Percentiles rank a stretch among this genome's conserved stretches.
Evolutionary conservation across 2,888 invertebrate species (phyloP).

Genomic region (Empis livida): DNA sequence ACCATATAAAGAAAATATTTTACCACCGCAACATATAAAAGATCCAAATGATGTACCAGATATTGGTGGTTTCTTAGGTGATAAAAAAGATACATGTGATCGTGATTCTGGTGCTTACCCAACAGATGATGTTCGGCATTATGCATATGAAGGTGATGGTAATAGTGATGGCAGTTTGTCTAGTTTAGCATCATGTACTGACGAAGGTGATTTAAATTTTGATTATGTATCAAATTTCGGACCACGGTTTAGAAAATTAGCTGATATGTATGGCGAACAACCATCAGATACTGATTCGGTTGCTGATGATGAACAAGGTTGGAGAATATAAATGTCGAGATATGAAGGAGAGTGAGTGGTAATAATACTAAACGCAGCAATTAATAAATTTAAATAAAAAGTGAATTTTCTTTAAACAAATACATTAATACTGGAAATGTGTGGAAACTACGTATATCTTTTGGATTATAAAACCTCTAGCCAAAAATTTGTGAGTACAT

Average conservation of each 20-base stretch:
- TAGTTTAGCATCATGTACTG: slow-evolving; percentile 83
- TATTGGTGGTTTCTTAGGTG: slow-evolving; percentile 80
- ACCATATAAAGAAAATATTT: slow-evolving; percentile 31
- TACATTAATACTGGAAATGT: too few species aligned
- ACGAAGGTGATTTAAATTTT: slow-evolving; percentile 86
- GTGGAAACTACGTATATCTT: too few species aligned
- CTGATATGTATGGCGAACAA: slow-evolving; percentile 89
- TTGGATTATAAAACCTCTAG: too few species aligned
- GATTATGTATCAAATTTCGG: slow-evolving; percentile 91
- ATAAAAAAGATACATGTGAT: slow-evolving; percentile 80
- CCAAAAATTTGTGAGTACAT: too few species aligned
- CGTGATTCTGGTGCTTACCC: slow-evolving; percentile 85
- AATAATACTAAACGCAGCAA: too few species aligned
- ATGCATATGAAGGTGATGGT: slow-evolving; percentile 95
- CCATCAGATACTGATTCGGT: slow-evolving; percentile 71
- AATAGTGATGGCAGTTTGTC: slow-evolving; percentile 87
- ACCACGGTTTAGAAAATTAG: slow-evolving; percentile 86
- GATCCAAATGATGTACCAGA: slow-evolving; percentile 55
- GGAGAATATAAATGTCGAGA: slow-evolving; percentile 44
- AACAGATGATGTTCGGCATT: slow-evolving; percentile 93
- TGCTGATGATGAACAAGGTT: slow-evolving; percentile 64
- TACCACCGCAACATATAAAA: slow-evolving; percentile 15
- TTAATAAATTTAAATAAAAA: too few species aligned
- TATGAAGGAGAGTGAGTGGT: too few species aligned
- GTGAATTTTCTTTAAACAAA: too few species aligned